Conservation (phyloP, 2,888 invertebrate species). For the Zaprionus lineosus region DNA sequence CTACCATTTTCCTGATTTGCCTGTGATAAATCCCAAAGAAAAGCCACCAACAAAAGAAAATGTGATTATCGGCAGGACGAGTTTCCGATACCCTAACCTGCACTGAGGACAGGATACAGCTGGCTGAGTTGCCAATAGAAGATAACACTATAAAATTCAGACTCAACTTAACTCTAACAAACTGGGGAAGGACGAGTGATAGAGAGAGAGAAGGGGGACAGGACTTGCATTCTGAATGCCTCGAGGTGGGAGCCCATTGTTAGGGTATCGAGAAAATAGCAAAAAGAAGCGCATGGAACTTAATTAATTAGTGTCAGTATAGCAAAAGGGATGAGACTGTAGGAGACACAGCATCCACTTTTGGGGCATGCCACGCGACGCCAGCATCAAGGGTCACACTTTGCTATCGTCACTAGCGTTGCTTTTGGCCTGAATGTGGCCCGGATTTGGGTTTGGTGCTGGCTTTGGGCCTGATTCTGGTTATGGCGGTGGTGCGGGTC, state of each 20-base stretch:
- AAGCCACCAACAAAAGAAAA: constrained; percentile 15
- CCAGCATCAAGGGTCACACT: constrained; percentile 31
- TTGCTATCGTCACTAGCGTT: constrained; percentile 11
- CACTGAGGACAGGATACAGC: no score
- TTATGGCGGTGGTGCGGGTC: neutral
- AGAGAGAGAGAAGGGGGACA: no score
- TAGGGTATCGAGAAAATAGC: neutral
- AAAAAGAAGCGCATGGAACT: constrained; percentile 47
- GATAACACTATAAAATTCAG: no score
- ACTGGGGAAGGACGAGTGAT: no score
- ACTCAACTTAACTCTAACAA: no score
- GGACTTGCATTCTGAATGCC: no score
- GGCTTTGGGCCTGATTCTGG: no score
- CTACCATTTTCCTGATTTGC: constrained; percentile 36
- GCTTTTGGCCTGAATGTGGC: no score
- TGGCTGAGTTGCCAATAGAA: no score
- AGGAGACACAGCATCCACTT: constrained; percentile 1
- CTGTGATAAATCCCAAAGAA: constrained; percentile 29
- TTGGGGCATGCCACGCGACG: no score
- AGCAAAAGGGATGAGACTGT: neutral
- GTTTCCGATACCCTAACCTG: neutral
- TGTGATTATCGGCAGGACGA: neutral
- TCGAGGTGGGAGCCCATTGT: neutral
- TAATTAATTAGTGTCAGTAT: constrained; percentile 72
- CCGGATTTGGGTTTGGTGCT: no score